Conservation (phyloP, 2,888 invertebrate species). For the Aphrophora alni region DNA sequence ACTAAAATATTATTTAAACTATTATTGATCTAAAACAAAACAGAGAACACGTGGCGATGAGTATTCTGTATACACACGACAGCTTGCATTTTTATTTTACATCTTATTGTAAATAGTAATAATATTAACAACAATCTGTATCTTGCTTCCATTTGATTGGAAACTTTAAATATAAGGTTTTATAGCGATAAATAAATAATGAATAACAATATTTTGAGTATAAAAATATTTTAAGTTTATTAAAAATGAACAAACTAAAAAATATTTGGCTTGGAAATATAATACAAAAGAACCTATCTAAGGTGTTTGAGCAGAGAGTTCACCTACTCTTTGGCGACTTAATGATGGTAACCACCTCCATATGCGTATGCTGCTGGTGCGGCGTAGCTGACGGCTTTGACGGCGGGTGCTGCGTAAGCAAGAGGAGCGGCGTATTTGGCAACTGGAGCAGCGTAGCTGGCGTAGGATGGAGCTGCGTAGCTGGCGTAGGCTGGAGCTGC, state of each 20-base stretch:
- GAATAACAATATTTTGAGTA: not conserved
- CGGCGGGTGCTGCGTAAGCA: constrained; percentile 55
- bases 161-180: no score
- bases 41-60: no score
- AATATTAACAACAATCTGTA: no score
- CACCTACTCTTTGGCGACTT: not conserved
- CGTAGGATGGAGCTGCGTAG: constrained; percentile 59
- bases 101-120: no score
- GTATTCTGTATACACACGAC: no score
- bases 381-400: constrained; percentile 49
- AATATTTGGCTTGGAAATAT: constrained; percentile 36
- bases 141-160: no score
- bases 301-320: constrained; percentile 35
- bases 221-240: constrained; percentile 3
- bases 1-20: no score
- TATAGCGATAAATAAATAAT: not conserved
- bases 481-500: constrained; percentile 57
- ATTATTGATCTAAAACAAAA: no score
- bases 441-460: constrained; percentile 59
- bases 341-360: constrained; percentile 32
- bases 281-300: constrained; percentile 32
- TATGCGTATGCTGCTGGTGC: constrained; percentile 47
- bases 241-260: constrained; percentile 27
- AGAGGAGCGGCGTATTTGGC: constrained; percentile 54
- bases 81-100: no score